These are phyloP conservation scores for Ascaphus truei DNA, from an alignment of 2,113 vertebrate genomes.

Conservation along the genomic window DNA sequence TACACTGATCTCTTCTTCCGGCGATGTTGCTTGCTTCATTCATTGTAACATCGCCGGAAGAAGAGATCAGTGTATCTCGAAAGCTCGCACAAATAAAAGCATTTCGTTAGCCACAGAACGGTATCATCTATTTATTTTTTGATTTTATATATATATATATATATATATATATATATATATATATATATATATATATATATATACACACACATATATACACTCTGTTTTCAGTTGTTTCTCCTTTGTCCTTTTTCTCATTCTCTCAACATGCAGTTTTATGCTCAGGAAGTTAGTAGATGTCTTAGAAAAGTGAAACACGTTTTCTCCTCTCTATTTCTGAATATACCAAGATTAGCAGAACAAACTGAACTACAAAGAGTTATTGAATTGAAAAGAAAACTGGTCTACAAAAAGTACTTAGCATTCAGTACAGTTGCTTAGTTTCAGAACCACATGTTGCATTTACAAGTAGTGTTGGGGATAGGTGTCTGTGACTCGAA, in stretches of 20 bases:
- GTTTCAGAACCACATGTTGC: slow-evolving; percentile 38
- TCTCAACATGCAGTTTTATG: too few species aligned
- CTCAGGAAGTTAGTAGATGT: slow-evolving; percentile 8
- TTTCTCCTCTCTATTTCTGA: neutral
- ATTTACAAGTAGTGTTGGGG: slow-evolving; percentile 33
- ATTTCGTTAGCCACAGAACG: too few species aligned
- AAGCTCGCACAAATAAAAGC: too few species aligned
- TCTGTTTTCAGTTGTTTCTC: too few species aligned
- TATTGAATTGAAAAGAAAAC: slow-evolving; percentile 37
- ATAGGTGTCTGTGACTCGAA: slow-evolving; percentile 38
- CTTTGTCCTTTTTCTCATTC: neutral
- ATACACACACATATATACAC: too few species aligned
- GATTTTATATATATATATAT: neutral
- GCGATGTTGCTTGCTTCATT: too few species aligned
- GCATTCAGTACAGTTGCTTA: slow-evolving; percentile 36
- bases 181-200: neutral
- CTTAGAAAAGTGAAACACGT: slow-evolving; percentile 19
- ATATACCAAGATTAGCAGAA: slow-evolving; percentile 33
- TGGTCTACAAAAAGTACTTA: slow-evolving; percentile 26
- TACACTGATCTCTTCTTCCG: too few species aligned
- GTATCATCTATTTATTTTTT: neutral
- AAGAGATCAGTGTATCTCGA: too few species aligned
- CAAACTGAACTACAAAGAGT: slow-evolving; percentile 37
- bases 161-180: neutral
- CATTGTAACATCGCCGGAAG: too few species aligned